Percentiles rank a stretch among this genome's conserved stretches.
These are phyloP conservation scores for Drosophila hydei DNA, from an alignment of 1,140 invertebrate species.

Conservation along the genomic window DNA sequence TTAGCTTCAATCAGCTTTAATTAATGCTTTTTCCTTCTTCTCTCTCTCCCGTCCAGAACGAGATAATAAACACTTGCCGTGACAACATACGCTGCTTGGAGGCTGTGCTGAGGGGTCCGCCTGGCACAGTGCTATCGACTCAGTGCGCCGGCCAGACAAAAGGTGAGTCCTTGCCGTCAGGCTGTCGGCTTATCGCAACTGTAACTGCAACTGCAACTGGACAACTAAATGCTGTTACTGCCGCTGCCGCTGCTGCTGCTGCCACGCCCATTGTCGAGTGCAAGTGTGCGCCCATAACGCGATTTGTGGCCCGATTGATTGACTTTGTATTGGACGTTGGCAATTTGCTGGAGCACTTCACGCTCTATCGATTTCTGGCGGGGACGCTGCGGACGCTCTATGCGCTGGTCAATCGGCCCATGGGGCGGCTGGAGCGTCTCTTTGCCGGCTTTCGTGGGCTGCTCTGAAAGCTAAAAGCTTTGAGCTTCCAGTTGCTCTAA, in stretches of 20 bases:
- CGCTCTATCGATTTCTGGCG: conserved; percentile 75
- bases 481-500: conserved; percentile 28
- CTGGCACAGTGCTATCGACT: conserved; percentile 74
- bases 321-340: conserved; percentile 74
- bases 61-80: conserved; percentile 89
- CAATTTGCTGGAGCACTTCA: conserved; percentile 77
- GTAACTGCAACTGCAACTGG: background rate
- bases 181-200: conserved; percentile 28
- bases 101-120: conserved; percentile 84
- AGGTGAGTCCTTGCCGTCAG: conserved; percentile 76
- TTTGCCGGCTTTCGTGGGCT: conserved; percentile 66
- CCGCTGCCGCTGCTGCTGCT: conserved; percentile 9
- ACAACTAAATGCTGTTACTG: background rate
- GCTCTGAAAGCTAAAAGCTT: conserved; percentile 35
- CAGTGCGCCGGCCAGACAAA: conserved; percentile 77
- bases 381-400: conserved; percentile 74
- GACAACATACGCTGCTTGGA: conserved; percentile 89
- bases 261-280: conserved; percentile 51
- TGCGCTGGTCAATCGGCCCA: conserved; percentile 65
- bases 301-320: conserved; percentile 78
- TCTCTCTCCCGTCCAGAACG: conserved; percentile 86
- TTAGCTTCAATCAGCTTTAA: background rate
- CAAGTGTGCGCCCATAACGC: conserved; percentile 81
- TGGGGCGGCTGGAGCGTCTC: conserved; percentile 63
- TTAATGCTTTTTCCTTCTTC: conserved; percentile 6